A percentile compares a stretch with the other conserved stretches of the same genome.
These are phyloP conservation scores for Sebastes schlegelii DNA, from an alignment of 2,113 vertebrate species.

Conservation along the genomic window DNA sequence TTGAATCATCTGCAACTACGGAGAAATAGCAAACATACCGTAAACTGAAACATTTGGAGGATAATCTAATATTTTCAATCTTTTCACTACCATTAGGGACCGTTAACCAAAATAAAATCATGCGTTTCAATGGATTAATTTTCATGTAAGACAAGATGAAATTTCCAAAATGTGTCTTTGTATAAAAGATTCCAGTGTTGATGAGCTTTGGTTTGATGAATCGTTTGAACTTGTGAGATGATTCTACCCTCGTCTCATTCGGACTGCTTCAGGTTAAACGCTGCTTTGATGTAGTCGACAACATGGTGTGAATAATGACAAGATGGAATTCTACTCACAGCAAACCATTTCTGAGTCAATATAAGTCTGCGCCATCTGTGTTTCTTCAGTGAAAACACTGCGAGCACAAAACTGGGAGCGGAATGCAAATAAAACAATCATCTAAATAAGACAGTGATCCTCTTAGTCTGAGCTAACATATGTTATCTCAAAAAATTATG, in stretches of 20 bases:
- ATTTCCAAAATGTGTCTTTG: conserved; percentile 9
- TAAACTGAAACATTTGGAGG: neutral
- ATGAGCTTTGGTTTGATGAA: conserved; percentile 8
- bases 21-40: neutral
- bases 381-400: conserved; percentile 1
- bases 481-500: neutral
- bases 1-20: neutral
- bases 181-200: neutral
- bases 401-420: neutral
- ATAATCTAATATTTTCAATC: conserved; percentile 14
- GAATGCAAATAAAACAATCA: conserved; percentile 5
- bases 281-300: conserved; percentile 39
- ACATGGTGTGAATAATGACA: conserved; percentile 26
- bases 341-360: conserved; percentile 35
- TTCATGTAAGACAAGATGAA: conserved; percentile 11
- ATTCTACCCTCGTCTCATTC: conserved; percentile 29
- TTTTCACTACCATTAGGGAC: neutral
- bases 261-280: conserved; percentile 47
- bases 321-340: conserved; percentile 23
- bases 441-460: neutral
- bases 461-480: neutral
- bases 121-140: neutral
- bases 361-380: conserved; percentile 17
- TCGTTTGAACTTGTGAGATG: conserved; percentile 31
- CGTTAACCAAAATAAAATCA: too few relatives aligned